phyloP scores from a whole-genome alignment of 2,113 vertebrate genomes.

The Stegostoma tigrinum region DNA sequence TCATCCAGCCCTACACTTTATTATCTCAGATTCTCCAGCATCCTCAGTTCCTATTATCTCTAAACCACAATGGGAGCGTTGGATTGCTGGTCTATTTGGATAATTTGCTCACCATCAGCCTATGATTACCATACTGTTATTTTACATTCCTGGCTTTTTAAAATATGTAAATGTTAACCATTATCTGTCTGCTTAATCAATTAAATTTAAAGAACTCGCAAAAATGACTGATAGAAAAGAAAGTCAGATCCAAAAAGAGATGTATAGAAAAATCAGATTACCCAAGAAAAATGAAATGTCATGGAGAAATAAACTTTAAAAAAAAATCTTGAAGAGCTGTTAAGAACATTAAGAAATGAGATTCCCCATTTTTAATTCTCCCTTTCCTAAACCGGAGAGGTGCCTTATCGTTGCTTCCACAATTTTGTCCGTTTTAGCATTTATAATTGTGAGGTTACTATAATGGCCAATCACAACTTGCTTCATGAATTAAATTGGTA shows the following conservation, averaged over 20 bases:
- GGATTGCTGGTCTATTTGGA: neutral
- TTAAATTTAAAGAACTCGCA: neutral
- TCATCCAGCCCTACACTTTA: too few species aligned
- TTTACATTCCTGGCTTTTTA: neutral
- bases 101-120: neutral
- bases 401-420: neutral
- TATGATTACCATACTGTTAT: neutral
- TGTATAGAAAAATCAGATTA: neutral
- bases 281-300: neutral
- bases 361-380: neutral
- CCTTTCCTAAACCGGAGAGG: neutral
- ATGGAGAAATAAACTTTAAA: neutral
- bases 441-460: neutral
- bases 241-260: neutral
- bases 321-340: neutral
- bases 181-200: neutral
- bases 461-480: neutral
- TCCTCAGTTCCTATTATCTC: too few species aligned
- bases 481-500: neutral
- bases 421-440: too few species aligned
- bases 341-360: neutral
- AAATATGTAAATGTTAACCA: neutral
- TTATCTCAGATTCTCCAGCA: too few species aligned
- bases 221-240: neutral
- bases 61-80: neutral